Evolutionary conservation across 2,888 invertebrate species (phyloP), one percentile per base, ranked within the genome.

Genomic region (Athalia cordata): DNA sequence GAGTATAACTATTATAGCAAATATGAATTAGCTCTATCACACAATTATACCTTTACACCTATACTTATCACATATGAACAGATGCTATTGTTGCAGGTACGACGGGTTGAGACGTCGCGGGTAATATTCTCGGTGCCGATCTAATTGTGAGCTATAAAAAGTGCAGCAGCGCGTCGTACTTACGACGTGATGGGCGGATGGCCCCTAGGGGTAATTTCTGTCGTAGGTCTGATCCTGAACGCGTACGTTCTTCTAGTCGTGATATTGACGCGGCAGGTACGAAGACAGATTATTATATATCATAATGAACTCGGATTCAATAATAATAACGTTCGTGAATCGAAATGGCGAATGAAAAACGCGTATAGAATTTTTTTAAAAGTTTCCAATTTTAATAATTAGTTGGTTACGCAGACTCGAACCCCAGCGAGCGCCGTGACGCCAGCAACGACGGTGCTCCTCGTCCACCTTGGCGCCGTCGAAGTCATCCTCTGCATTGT

Each of bases 241-340:
- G 93, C 92, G 72, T 96, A 95, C 89, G 94, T 96, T 86, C 91
- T 96, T 59, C 92, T 95, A 85, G 93, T 95, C 85, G 94, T 96
- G 79, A 86, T 88, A 70, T 92, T 95, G 79, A 93, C 94, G 77
- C 94, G 94, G 91, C 94, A 95, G 93, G 95, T 95, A 87, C 78
- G 89, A 89, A 82, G 67, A 11, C 13, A 3, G 7, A 50, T 8
- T 13, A 7, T 11, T 13, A 7, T 11, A 77, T 77, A 55, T 13
- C 8, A 13, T 15, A 49, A 0, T 8, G 3, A 50, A 50, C 8
- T 4, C 4, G 43, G 43, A 79, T 77, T 74, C 15, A 45, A 59
- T 50, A 13, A 6, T 43, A 5, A 45, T 9, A 4, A 68, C 43
- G 45, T n/a, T 78, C 43, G 29, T n/a, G 59, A 47, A 3, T 62